Conservation (phyloP, 2,888 invertebrate genomes). For the Gandaritis pyraliata region DNA sequence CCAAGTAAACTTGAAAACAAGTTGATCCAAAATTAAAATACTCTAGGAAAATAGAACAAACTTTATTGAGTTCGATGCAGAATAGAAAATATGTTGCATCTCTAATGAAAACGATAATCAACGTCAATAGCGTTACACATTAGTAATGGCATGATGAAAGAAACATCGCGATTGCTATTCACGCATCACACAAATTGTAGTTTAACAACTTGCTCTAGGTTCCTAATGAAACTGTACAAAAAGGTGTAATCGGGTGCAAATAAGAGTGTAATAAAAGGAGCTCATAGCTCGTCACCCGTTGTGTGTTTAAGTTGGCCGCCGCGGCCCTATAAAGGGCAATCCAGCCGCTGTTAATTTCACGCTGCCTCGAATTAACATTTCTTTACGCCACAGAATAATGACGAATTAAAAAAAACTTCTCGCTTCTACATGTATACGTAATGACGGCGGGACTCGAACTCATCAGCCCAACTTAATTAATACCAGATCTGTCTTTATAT, state of each 20-base stretch:
- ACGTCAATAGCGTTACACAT: constrained; percentile 50
- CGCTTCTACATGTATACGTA: constrained; percentile 80
- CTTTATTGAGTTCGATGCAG: constrained; percentile 1
- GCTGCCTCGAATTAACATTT: constrained; percentile 85
- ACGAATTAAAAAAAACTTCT: constrained; percentile 82
- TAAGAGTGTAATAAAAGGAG: constrained; percentile 78
- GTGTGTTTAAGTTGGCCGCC: constrained; percentile 81
- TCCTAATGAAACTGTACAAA: constrained; percentile 78
- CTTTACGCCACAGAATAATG: constrained; percentile 85
- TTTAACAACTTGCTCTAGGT: constrained; percentile 71
- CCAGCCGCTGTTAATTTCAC: constrained; percentile 85
- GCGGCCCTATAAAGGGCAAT: constrained; percentile 80
- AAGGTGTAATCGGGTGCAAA: constrained; percentile 79
- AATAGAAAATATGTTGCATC: constrained; percentile 25
- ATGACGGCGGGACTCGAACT: constrained; percentile 77
- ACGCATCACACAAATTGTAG: constrained; percentile 73
- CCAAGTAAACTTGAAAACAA: background rate
- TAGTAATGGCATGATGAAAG: constrained; percentile 48
- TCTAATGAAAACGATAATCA: constrained; percentile 42
- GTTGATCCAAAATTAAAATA: background rate
- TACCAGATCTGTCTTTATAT: constrained; percentile 83
- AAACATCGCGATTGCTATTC: constrained; percentile 57
- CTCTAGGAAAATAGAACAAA: background rate
- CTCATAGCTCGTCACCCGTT: constrained; percentile 80
- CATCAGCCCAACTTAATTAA: constrained; percentile 83